Base-by-base conservation (phyloP, 2,113 vertebrate species). In the Tiliqua scincoides region DNA sequence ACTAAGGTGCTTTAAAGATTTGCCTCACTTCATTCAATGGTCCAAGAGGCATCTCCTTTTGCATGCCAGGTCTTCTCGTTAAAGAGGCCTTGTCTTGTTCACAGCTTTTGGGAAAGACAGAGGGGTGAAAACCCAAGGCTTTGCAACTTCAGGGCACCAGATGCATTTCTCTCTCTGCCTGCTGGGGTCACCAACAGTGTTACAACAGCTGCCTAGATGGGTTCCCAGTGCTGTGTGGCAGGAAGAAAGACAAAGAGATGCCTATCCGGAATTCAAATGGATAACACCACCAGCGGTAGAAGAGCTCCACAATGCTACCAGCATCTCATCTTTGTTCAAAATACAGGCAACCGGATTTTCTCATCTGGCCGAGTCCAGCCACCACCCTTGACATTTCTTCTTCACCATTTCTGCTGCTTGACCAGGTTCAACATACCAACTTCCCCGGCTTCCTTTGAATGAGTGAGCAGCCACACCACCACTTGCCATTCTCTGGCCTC, bases 401-500 rank as follows among this genome's bases (percentile, higher is more conserved):
- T 37, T 18, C 17, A 7, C 12, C 6, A 37, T 79, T 81, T 6
- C 59, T n/a, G 37, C 30, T 65, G n/a, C 43, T 54, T 73, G 23
- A 59, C 8, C 6, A 43, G 54, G 54, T 35, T 70, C 57, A 27
- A 43, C 25, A 7, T 21, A 25, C 23, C 37, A 54, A 20, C 27
- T 57, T 30, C 6, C 40, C 1, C 11, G 74, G 2, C 23, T 52
- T 88, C 84, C 57, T 65, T 17, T 15, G 52, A 21, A 1, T 62
- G 81, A 4, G 2, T 80, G 2, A 76, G 25, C 63, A 73, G 32
- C 43, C 27, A 14, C n/a, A 27, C 37, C 61, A 8, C 67, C 14
- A 23, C 4, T 54, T 21, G 18, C 0, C 0, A 23, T 6, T 52
- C 14, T 27, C 40, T 10, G 25, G 14, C 25, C 12, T 30, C 54